Base-by-base conservation (phyloP, 1,140 invertebrate species). In the Diplogasteroides magnus region DNA sequence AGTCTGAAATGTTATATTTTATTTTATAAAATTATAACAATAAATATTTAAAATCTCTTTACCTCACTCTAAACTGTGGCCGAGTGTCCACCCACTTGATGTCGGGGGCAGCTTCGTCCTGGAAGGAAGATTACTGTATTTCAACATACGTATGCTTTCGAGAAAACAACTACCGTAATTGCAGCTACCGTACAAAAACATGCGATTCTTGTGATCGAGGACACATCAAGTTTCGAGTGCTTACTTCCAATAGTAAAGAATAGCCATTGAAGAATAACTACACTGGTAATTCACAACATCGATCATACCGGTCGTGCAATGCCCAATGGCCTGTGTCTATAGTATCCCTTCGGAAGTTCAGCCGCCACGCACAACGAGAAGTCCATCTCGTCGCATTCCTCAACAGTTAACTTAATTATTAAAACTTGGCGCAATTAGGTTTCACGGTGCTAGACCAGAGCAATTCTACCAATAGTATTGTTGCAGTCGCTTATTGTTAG, bases 1-100 rank as follows among this genome's bases (percentile, higher is more conserved):
- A 94, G 86, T 37, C 87, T 87, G n/a, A n/a, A n/a, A n/a, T n/a
- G n/a, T n/a, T n/a, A n/a, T n/a, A n/a, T n/a, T n/a, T n/a, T n/a
- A n/a, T n/a, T n/a, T n/a, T n/a, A n/a, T n/a, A n/a, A n/a, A n/a
- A n/a, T n/a, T n/a, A n/a, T n/a, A n/a, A n/a, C n/a, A n/a, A n/a
- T n/a, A n/a, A n/a, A n/a, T n/a, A n/a, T n/a, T n/a, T n/a, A n/a
- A n/a, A n/a, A n/a, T n/a, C n/a, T n/a, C n/a, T n/a, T n/a, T n/a
- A n/a, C n/a, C n/a, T n/a, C n/a, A 94, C 89, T 48, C 88, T 89
- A 78, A 95, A 95, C 0, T 96, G 87, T 56, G 90, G 90, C 76
- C 92, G 92, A 61, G 89, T 88, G 84, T 96, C 93, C 31, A 96
- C 90, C 92, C 92, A 95, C 73, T 89, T 89, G 19, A 95, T 89